These are phyloP conservation scores for Carpatolechia fugitivella DNA, from an alignment of 2,888 invertebrate species.

Conservation along the genomic window DNA sequence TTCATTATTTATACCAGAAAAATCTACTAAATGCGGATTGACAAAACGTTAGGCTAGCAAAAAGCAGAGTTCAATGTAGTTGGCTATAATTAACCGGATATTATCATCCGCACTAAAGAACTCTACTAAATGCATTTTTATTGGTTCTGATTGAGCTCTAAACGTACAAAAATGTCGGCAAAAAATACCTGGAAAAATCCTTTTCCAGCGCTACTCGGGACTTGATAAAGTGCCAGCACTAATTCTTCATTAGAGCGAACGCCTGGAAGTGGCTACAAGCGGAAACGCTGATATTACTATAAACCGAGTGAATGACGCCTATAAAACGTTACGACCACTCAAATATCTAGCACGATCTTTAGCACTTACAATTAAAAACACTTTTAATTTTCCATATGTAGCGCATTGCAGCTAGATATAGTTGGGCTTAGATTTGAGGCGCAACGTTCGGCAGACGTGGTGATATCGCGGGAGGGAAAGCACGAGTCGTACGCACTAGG, in stretches of 20 bases:
- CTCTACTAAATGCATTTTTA: too few relatives aligned
- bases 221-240: constrained; percentile 34
- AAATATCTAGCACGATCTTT: constrained; percentile 35
- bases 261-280: not conserved
- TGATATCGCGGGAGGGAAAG: constrained; percentile 2
- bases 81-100: too few relatives aligned
- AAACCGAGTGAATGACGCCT: constrained; percentile 3
- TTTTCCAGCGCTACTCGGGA: constrained; percentile 1
- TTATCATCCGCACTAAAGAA: too few relatives aligned
- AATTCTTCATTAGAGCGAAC: constrained; percentile 39
- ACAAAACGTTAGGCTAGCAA: too few relatives aligned
- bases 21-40: too few relatives aligned
- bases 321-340: constrained; percentile 37
- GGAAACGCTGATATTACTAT: not conserved
- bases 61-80: too few relatives aligned
- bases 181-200: not conserved
- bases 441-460: constrained; percentile 1
- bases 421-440: not conserved
- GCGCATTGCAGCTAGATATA: constrained; percentile 10
- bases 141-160: too few relatives aligned
- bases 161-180: too few relatives aligned
- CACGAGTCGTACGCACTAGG: constrained; percentile 1
- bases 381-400: not conserved
- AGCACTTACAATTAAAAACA: constrained; percentile 5
- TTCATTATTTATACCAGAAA: too few relatives aligned